Base-by-base conservation (phyloP, 2,113 vertebrate species). In the Apodemus sylvaticus region DNA sequence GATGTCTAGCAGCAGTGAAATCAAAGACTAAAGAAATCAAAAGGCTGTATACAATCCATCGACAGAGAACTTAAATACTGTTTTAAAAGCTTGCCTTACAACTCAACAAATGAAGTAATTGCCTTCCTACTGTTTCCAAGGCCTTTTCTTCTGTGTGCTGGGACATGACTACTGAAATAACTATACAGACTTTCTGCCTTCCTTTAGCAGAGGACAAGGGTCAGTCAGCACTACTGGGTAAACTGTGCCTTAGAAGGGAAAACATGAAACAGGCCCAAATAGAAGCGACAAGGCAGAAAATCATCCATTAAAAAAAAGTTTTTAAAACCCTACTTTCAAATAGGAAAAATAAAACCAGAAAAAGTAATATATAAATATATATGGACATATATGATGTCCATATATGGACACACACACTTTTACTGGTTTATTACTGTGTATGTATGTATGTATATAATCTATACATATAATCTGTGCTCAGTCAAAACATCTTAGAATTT, bases 401-500 rank as follows among this genome's bases (percentile, higher is more conserved):
- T n/a, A 19, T 71, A 71, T 39, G 20, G 2, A 22, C 8, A 71
- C 19, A n/a, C 5, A 71, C 8, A 62, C 22, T 19, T n/a, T 71
- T 71, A 71, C 16, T 71, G 68, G 17, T n/a, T 71, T n/a, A 29
- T 29, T 64, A 64, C 62, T 64, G 9, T 64, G 3, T 64, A 22
- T 20, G 22, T 24, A 62, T 62, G 24, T 20, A 60, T n/a, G 36
- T 19, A 64, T 64, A 31, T 64, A 64, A 64, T 64, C 11, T 64
- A 64, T 36, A 51, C 13, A 51, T 31, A 77, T 16, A 48, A 8
- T 86, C 9, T 36, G 74, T 55, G 78, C 31, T 36, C 26, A n/a
- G 55, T 93, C 70, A 96, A 93, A 96, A 81, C 9, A 88, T 34
- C 29, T 92, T 87, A 20, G 51, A 93, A 88, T 76, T 89, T 77